Percentiles rank a stretch among this genome's conserved stretches.
Conservation (phyloP, 64 coral and sea anemone genomes). For the Cladopsammia gracilis region DNA sequence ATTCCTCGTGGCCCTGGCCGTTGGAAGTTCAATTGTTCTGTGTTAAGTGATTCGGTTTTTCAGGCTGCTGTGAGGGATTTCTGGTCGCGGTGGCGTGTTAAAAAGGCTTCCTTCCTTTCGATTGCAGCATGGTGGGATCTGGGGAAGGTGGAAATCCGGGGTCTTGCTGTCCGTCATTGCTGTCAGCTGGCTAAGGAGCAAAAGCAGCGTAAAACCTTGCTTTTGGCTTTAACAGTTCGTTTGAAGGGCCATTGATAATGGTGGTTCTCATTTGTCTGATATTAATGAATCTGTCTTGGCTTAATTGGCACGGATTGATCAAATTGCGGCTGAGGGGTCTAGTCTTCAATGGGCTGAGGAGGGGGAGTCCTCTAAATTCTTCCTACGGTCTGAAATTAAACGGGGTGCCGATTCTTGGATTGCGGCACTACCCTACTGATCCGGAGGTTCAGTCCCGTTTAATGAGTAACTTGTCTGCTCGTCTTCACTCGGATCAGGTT, state of each 20-base stretch:
- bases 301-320: too few species aligned
- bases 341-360: too few species aligned
- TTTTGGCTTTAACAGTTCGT: neutral
- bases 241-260: neutral
- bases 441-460: too few species aligned
- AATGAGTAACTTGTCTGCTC: too few species aligned
- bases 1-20: conserved; percentile 5
- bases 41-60: neutral
- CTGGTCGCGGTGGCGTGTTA: neutral
- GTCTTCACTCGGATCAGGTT: neutral
- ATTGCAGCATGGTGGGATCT: neutral
- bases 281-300: neutral
- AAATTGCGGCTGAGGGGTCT: too few species aligned
- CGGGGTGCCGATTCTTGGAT: too few species aligned
- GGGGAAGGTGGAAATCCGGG: neutral
- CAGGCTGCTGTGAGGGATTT: neutral
- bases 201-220: accelerated
- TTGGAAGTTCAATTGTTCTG: conserved; percentile 32
- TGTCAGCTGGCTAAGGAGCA: too few species aligned
- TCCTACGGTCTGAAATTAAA: too few species aligned
- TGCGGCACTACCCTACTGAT: too few species aligned
- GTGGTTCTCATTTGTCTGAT: neutral
- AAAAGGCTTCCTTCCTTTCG: neutral
- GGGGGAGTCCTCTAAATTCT: too few species aligned
- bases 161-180: neutral